Conservation (phyloP, 2,888 invertebrate genomes). For the Papilio protenor region DNA sequence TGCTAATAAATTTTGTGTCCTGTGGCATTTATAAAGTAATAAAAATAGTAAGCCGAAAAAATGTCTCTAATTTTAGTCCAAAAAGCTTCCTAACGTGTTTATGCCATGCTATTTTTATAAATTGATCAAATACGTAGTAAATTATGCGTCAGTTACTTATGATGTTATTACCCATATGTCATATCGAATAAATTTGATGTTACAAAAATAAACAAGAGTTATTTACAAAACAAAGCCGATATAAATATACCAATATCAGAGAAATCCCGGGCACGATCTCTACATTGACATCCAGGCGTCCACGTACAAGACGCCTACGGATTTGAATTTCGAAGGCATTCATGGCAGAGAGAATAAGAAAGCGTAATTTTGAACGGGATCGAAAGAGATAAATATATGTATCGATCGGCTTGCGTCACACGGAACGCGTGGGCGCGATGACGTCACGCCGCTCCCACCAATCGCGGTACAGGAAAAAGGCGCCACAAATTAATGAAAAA, state of each 20-base stretch:
- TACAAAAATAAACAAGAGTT: slow-evolving; percentile 51
- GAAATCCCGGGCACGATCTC: slow-evolving; percentile 55
- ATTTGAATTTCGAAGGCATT: slow-evolving; percentile 74
- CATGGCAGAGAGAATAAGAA: slow-evolving; percentile 66
- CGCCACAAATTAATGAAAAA: slow-evolving; percentile 70
- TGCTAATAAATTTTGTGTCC: too few species aligned
- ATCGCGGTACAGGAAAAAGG: slow-evolving; percentile 69
- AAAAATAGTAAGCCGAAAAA: neutral
- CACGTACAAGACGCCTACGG: slow-evolving; percentile 81
- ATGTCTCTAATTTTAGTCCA: neutral
- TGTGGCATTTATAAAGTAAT: neutral
- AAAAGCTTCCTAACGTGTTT: neutral
- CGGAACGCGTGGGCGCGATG: slow-evolving; percentile 80
- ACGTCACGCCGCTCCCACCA: slow-evolving; percentile 76
- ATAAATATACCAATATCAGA: slow-evolving; percentile 63
- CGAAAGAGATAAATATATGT: slow-evolving; percentile 60
- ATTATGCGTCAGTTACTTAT: neutral
- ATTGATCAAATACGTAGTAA: neutral
- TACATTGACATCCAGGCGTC: slow-evolving; percentile 59
- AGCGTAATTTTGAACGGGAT: slow-evolving; percentile 44
- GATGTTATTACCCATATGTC: slow-evolving; percentile 9
- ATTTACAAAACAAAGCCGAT: slow-evolving; percentile 70
- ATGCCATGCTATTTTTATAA: neutral
- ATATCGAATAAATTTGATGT: slow-evolving; percentile 11
- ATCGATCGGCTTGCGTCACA: slow-evolving; percentile 83